A percentile compares a stretch with the other conserved stretches of the same genome.
phyloP scores from a whole-genome alignment of 2,113 vertebrate species.

The Centropus bengalensis region DNA sequence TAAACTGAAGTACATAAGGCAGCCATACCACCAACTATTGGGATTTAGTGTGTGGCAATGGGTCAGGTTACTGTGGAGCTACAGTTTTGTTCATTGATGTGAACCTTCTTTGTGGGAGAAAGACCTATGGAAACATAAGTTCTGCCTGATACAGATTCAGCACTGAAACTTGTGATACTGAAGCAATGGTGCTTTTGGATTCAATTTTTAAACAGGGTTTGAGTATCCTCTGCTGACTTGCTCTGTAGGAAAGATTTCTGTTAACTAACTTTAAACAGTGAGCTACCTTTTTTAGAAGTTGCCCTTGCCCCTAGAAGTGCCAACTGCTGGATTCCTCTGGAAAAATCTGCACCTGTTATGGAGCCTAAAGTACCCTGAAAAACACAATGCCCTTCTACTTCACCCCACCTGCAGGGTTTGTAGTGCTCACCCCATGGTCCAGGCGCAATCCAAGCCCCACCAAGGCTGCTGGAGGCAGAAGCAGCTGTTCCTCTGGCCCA shows the following conservation, averaged over 20 bases:
- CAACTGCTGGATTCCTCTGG: neutral
- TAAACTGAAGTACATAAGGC: neutral
- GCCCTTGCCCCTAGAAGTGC: neutral
- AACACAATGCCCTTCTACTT: rapidly evolving
- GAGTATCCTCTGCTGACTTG: neutral
- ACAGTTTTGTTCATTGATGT: neutral
- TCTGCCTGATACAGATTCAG: neutral
- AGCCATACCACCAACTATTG: neutral
- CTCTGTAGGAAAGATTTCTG: neutral
- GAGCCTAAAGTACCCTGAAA: neutral
- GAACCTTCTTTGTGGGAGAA: neutral
- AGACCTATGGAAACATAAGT: neutral
- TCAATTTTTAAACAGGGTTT: neutral
- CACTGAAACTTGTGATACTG: neutral
- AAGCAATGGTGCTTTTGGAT: neutral
- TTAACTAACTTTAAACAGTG: neutral
- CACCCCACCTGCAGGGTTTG: rapidly evolving
- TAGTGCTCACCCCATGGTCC: rapidly evolving
- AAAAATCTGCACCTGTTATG: rapidly evolving
- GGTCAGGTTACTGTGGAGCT: neutral
- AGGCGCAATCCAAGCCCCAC: rapidly evolving
- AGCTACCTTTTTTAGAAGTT: neutral
- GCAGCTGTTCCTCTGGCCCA: rapidly evolving
- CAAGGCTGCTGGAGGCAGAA: neutral
- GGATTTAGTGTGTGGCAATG: neutral